Conservation (phyloP, 2,113 vertebrate genomes). For the Hemicordylus capensis region DNA sequence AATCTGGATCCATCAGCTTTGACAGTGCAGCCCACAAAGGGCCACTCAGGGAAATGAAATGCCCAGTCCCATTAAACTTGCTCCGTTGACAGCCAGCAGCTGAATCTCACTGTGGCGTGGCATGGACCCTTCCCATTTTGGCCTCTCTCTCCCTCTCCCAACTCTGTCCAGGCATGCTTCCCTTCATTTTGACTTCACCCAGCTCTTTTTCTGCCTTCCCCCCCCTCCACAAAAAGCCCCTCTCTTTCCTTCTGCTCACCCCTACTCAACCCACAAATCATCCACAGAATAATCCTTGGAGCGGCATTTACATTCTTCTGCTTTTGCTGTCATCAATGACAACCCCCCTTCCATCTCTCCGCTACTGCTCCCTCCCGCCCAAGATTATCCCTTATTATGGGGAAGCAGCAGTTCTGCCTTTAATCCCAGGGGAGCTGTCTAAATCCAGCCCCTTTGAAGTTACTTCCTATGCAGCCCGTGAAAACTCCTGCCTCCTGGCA, state of each 20-base stretch:
- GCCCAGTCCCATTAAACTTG: slow-evolving; percentile 19
- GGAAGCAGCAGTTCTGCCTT: neutral
- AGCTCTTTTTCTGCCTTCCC: too few species aligned
- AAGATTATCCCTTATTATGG: slow-evolving; percentile 17
- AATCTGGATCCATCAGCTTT: slow-evolving; percentile 30
- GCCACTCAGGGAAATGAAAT: slow-evolving; percentile 40
- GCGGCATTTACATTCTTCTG: neutral
- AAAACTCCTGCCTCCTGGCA: neutral
- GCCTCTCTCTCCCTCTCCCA: neutral
- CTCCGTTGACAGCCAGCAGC: slow-evolving; percentile 7
- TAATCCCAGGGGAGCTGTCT: slow-evolving; percentile 15
- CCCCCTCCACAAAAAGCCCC: too few species aligned
- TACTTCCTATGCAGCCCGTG: neutral
- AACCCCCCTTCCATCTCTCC: neutral
- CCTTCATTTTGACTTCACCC: neutral
- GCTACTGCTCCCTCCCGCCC: neutral
- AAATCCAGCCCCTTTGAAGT: slow-evolving; percentile 22
- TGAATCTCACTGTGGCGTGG: neutral
- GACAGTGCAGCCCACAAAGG: slow-evolving; percentile 21
- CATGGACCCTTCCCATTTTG: neutral
- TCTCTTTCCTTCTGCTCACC: neutral
- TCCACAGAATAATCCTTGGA: neutral
- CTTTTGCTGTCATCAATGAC: slow-evolving; percentile 6
- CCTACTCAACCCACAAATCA: neutral
- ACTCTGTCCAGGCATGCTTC: neutral